Base-by-base conservation (phyloP, 2,113 vertebrate genomes). In the Paramormyrops kingsleyae region DNA sequence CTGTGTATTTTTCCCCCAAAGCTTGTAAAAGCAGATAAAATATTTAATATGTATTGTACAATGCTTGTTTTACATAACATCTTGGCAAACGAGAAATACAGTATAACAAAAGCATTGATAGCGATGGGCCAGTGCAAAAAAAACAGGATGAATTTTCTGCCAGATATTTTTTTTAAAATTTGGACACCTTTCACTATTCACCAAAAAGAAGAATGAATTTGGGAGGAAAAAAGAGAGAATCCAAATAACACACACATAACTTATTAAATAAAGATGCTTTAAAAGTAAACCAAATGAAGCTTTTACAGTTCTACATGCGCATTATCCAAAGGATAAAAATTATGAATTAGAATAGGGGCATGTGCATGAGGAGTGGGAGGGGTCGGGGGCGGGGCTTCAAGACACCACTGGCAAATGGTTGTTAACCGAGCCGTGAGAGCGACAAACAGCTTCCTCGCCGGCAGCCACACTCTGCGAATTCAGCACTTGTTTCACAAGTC, bases 231-330 rank as follows among this genome's bases (percentile, higher is more conserved):
- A 96, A 95, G 83, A 89, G 27, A 31, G 46, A 95, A 95, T 97
- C 96, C 95, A 96, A 96, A 93, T 90, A 90, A 94, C 95, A 94
- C 90, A 94, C 96, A 96, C 85, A 87, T 87, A 97, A 98, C 95
- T 97, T 97, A 97, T 97, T 97, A 97, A 97, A 98, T 97, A 90
- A 90, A 91, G 94, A 96, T 96, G 94, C 95, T 97, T 96, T 96
- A 95, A 97, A 97, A 96, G 96, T 96, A 90, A 94, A 93, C 97
- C 96, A 97, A 96, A 97, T 96, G 95, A 95, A 97, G 92, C 93
- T 96, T 96, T 96, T 95, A 87, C 85, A 56, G 50, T 53, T 95
- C 95, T 95, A 97, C 97, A 98, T 98, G 98, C 97, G 97, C 95
- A 94, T 95, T 95, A 95, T 94, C 96, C 92, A 96, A 97, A 96